phyloP scores from a whole-genome alignment of 1,140 invertebrate genomes.

The Diprion similis region DNA sequence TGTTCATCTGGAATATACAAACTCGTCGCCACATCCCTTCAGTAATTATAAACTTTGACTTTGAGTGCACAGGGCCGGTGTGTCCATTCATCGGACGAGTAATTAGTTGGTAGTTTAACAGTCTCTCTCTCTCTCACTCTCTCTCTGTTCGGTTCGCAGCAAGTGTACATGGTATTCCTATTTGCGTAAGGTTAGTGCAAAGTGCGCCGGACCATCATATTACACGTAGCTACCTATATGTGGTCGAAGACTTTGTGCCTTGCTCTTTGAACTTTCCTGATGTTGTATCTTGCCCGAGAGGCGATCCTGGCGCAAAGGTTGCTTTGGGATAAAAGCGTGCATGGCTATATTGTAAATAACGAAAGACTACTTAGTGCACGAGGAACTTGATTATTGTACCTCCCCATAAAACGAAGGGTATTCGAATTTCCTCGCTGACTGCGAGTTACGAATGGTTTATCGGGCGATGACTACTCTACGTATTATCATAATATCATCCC shows the following conservation, averaged over 20 bases:
- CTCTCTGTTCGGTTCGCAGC: not conserved
- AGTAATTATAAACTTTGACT: not conserved
- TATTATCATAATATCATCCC: too few relatives aligned
- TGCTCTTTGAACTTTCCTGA: not conserved
- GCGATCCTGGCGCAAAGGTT: too few relatives aligned
- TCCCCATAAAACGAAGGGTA: too few relatives aligned
- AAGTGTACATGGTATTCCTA: not conserved
- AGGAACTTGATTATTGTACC: too few relatives aligned
- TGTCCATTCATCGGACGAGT: constrained; percentile 1
- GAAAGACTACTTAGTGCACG: too few relatives aligned
- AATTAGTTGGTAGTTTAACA: not conserved
- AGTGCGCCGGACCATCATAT: not conserved
- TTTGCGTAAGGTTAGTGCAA: not conserved
- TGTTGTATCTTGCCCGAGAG: too few relatives aligned
- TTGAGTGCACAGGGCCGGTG: not conserved
- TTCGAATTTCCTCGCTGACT: too few relatives aligned
- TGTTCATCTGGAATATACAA: not conserved
- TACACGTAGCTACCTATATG: not conserved
- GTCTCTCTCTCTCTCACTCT: too few relatives aligned
- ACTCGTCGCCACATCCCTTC: not conserved
- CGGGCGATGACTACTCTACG: too few relatives aligned
- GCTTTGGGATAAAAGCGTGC: too few relatives aligned
- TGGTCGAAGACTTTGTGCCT: not conserved
- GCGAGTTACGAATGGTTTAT: too few relatives aligned
- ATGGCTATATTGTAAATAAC: too few relatives aligned